These are phyloP conservation scores for Erpobdella octoculata DNA, from an alignment of 2,888 invertebrate species.

Conservation along the genomic window DNA sequence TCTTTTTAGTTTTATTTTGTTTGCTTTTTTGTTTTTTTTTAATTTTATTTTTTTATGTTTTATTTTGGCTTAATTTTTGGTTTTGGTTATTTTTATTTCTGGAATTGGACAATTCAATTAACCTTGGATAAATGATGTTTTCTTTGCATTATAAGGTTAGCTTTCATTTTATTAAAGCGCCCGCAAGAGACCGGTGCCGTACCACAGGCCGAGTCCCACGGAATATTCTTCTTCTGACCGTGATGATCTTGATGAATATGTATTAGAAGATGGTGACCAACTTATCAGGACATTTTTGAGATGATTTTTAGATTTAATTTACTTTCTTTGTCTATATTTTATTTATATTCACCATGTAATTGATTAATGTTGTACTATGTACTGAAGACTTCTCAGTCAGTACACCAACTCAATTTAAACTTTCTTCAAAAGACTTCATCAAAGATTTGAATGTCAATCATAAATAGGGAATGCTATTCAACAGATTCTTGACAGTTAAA, in stretches of 20 bases:
- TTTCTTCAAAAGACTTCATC: no score
- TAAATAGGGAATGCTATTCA: no score
- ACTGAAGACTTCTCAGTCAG: no score
- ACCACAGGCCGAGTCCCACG: slow-evolving; percentile 12
- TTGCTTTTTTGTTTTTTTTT: neutral
- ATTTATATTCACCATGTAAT: no score
- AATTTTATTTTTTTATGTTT: neutral
- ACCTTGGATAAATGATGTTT: neutral
- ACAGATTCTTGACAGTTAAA: no score
- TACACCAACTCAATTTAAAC: no score
- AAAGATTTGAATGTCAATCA: no score
- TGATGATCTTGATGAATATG: slow-evolving; percentile 4
- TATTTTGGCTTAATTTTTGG: neutral
- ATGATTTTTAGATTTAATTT: no score
- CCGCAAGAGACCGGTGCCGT: slow-evolving; percentile 19
- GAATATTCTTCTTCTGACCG: neutral
- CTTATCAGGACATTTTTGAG: no score
- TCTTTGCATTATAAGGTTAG: neutral
- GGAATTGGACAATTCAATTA: neutral
- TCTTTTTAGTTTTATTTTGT: neutral
- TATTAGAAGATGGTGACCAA: no score
- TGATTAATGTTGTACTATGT: no score
- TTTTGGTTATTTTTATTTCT: neutral
- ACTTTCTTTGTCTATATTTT: no score
- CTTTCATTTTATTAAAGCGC: neutral